A percentile compares a stretch with the other conserved stretches of the same genome.
These are phyloP conservation scores for Listrodromus nycthemerus DNA, from an alignment of 2,888 invertebrate genomes.

Conservation along the genomic window DNA sequence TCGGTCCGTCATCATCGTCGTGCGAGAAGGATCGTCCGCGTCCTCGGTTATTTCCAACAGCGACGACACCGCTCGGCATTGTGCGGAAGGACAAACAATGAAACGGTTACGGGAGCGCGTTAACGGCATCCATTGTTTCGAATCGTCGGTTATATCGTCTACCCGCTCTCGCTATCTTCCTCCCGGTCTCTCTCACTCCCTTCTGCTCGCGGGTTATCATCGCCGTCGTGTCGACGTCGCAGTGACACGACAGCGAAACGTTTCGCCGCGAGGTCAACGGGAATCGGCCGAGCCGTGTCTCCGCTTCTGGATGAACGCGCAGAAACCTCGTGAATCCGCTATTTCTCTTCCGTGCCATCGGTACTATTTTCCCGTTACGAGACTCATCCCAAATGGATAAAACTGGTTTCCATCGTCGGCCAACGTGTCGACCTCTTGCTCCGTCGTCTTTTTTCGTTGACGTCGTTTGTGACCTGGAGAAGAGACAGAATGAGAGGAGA, in stretches of 20 bases:
- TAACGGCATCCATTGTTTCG: constrained; percentile 80
- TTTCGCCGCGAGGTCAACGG: constrained; percentile 73
- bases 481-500: no score
- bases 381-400: constrained; percentile 13
- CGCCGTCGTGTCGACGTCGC: constrained; percentile 46
- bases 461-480: neutral
- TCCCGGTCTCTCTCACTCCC: neutral
- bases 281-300: constrained; percentile 50
- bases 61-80: constrained; percentile 68
- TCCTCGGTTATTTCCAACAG: constrained; percentile 61
- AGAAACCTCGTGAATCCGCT: constrained; percentile 37
- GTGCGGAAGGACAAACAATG: constrained; percentile 78
- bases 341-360: neutral
- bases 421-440: constrained; percentile 13
- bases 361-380: constrained; percentile 21
- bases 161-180: constrained; percentile 14
- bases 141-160: constrained; percentile 64
- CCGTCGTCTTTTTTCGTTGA: constrained; percentile 5
- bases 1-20: constrained; percentile 26
- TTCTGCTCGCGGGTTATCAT: constrained; percentile 15
- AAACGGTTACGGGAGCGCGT: constrained; percentile 79
- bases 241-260: constrained; percentile 75
- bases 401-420: constrained; percentile 29
- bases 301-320: constrained; percentile 29
- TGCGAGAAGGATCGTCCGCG: constrained; percentile 4